Conservation (phyloP, 2,113 vertebrate genomes). For the Procavia capensis region DNA sequence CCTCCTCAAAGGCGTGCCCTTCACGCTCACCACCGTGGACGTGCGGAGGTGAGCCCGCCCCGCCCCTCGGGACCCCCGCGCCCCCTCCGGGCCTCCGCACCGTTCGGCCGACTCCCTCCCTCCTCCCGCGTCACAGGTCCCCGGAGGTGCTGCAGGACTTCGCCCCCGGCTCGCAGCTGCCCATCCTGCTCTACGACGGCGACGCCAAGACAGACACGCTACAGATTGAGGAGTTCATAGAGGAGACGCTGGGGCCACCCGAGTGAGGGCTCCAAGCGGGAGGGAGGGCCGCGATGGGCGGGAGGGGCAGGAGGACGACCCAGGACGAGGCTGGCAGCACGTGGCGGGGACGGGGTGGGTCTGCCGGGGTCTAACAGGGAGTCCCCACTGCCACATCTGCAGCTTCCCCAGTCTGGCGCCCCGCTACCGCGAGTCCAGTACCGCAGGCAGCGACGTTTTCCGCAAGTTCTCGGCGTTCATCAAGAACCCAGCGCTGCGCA, state of each 20-base stretch:
- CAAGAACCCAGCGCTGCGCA: conserved; percentile 90
- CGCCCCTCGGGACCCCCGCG: no score
- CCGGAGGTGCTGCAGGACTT: conserved; percentile 92
- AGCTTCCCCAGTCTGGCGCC: conserved; percentile 90
- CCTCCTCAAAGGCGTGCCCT: conserved; percentile 93
- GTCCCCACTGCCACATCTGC: rapidly evolving
- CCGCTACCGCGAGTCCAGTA: conserved; percentile 89
- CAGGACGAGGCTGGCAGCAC: not conserved
- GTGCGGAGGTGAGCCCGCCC: conserved; percentile 84
- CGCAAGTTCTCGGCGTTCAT: conserved; percentile 95
- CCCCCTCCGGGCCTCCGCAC: not conserved
- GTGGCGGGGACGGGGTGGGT: rapidly evolving
- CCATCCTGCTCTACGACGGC: conserved; percentile 89
- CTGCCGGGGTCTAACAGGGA: not conserved
- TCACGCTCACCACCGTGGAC: conserved; percentile 96
- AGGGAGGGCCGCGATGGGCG: not conserved
- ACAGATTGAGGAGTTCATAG: conserved; percentile 96
- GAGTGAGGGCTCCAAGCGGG: conserved; percentile 84
- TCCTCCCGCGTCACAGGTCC: conserved; percentile 83
- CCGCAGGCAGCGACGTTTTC: conserved; percentile 94
- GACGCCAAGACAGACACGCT: conserved; percentile 94
- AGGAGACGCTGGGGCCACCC: conserved; percentile 91
- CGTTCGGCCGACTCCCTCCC: not conserved
- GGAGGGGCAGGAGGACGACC: not conserved
- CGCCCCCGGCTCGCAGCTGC: conserved; percentile 94